phyloP scores from a whole-genome alignment of 1,140 invertebrate genomes.

The Heliconius eleuchia region DNA sequence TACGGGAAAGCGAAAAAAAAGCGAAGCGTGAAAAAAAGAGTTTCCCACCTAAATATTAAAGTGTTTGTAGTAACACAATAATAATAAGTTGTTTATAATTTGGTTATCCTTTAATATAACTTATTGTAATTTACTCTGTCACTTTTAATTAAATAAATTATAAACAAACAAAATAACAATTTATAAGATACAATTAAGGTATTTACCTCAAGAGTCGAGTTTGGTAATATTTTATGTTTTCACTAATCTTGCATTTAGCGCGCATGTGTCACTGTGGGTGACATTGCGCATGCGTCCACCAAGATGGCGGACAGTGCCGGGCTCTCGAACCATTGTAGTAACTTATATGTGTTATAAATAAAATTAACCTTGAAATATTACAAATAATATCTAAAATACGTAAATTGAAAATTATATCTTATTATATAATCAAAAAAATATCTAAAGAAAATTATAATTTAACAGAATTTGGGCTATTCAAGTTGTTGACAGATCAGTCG shows the following conservation, averaged over 20 bases:
- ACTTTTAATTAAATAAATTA: not conserved
- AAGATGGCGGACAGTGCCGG: conserved; percentile 61
- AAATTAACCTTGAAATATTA: conserved; percentile 30
- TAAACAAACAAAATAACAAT: not conserved
- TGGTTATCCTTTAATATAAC: not conserved
- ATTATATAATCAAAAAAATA: not conserved
- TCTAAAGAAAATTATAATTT: not conserved
- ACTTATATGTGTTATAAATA: conserved; percentile 48
- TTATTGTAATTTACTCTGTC: no score
- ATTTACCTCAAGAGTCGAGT: not conserved
- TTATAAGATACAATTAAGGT: not conserved
- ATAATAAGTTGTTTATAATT: no score
- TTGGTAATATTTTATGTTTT: conserved; percentile 20
- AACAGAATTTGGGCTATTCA: conserved; percentile 4
- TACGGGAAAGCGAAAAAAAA: no score
- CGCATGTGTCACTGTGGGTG: conserved; percentile 52
- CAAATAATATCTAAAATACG: not conserved
- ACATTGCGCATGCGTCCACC: conserved; percentile 52
- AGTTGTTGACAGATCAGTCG: conserved; percentile 64
- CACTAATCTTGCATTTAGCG: conserved; percentile 38
- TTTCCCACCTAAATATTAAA: no score
- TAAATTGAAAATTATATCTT: not conserved
- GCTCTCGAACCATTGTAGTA: conserved; percentile 48
- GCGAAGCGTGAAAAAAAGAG: no score
- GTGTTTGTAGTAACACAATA: no score